Evolutionary conservation across 2,797 vertebrate genomes (phyloP).

Genomic region (Glyptemys insculpta): DNA sequence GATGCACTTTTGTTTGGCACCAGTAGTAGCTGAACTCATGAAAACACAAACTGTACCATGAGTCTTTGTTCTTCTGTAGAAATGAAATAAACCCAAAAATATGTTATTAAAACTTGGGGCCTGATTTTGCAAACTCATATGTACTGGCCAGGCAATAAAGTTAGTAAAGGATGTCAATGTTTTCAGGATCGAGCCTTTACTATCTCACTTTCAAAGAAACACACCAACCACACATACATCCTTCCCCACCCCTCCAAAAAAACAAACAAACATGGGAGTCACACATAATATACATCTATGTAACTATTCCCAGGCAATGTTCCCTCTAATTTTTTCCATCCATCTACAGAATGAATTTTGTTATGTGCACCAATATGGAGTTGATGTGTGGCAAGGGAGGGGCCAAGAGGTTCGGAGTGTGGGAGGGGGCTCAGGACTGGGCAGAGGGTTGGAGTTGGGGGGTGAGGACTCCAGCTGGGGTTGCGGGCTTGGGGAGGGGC

Average conservation of each 20-base stretch:
- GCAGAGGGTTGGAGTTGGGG: too few species aligned
- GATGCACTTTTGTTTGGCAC: background rate
- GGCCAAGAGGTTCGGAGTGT: too few species aligned
- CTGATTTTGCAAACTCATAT: background rate
- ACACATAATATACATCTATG: too few species aligned
- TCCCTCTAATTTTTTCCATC: too few species aligned
- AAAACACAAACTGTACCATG: background rate
- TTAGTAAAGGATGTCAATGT: fast-evolving
- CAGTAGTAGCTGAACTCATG: background rate
- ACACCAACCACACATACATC: background rate
- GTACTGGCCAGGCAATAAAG: fast-evolving
- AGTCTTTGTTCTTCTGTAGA: background rate
- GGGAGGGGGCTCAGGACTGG: too few species aligned
- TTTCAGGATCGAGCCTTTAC: fast-evolving
- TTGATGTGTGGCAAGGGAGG: too few species aligned
- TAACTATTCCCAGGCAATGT: too few species aligned
- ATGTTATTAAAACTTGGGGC: background rate
- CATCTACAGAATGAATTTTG: too few species aligned
- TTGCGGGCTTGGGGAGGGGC: too few species aligned
- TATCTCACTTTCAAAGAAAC: background rate
- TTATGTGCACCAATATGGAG: too few species aligned
- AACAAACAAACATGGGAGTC: too few species aligned
- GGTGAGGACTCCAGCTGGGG: too few species aligned
- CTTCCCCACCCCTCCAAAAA: background rate
- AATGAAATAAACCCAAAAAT: background rate